Base-by-base conservation (phyloP, 2,113 vertebrate species). In the Aptenodytes patagonicus region DNA sequence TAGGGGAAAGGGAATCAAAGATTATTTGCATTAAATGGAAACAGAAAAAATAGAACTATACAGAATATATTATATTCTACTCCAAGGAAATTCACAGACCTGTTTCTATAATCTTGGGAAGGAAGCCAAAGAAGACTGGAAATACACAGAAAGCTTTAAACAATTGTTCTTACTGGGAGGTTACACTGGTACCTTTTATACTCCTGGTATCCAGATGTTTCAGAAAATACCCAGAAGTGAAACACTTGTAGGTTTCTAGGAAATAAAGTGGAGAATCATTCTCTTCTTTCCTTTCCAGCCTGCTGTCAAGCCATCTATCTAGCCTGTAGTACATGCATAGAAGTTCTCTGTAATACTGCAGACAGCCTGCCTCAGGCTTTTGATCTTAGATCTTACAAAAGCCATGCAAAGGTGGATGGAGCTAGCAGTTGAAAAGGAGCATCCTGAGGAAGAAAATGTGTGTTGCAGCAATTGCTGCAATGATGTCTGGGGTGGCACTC, bases 81-180 rank as follows among this genome's bases (percentile, higher is more conserved):
- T 96, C 66, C 71, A 65, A 94, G 82, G 44, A 80, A 92, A 91
- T 94, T 93, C 95, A 87, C 72, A 83, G 76, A 90, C 93, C 87
- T 95, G 82, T 66, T 95, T 90, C 91, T 93, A 36, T 92, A 89
- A 85, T 51, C 69, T 93, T 92, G 87, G 96, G 94, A 93, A 77
- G 47, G 54, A 93, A 96, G 95, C 93, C 96, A 96, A 73, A 70
- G 77, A 44, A 6, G 83, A 79, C 82, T 96, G 89, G 90, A 96
- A 96, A 79, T 83, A 80, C 16, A 95, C 60, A 87, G 76, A 96
- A 96, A 83, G 69, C 49, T 87, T 93, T 73, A 86, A 91, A 86
- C 95, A 93, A 91, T 76, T 95, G 97, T 97, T 98, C 97, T 95
- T 88, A 69, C 93, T 96, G 96, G 94, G 97, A 97, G 97, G 96